Conservation (phyloP, 2,113 vertebrate species). For the Pluvianellus socialis region DNA sequence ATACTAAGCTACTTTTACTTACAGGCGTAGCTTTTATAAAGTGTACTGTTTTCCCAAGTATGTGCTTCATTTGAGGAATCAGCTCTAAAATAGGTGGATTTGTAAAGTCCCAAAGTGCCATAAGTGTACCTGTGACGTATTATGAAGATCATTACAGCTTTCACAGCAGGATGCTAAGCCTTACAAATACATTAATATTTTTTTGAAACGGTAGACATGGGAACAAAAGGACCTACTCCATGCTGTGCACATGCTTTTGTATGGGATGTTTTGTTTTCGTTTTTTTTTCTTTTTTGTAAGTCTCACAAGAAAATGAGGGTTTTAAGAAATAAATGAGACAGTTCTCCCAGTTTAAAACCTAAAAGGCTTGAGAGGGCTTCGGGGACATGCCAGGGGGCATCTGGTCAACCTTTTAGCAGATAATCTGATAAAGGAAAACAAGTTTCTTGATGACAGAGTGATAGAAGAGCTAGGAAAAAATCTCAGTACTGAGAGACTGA, state of each 20-base stretch:
- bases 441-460: not conserved
- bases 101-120: not conserved
- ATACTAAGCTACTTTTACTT: not conserved
- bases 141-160: not conserved
- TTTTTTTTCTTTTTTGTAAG: not conserved
- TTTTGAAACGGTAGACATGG: not conserved
- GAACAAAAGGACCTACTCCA: not conserved
- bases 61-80: not conserved
- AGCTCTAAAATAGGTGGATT: not conserved
- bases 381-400: not conserved
- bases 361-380: not conserved
- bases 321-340: not conserved
- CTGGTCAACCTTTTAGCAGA: not conserved
- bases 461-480: not conserved
- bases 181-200: not conserved
- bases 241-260: not conserved
- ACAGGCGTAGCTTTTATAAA: not conserved
- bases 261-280: no score
- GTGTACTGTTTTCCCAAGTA: not conserved
- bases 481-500: not conserved
- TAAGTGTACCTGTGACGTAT: not conserved
- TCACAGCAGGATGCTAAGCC: not conserved
- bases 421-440: not conserved
- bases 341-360: not conserved
- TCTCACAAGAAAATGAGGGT: not conserved